Conservation (phyloP, 1,140 invertebrate species). For the Aricia agestis region DNA sequence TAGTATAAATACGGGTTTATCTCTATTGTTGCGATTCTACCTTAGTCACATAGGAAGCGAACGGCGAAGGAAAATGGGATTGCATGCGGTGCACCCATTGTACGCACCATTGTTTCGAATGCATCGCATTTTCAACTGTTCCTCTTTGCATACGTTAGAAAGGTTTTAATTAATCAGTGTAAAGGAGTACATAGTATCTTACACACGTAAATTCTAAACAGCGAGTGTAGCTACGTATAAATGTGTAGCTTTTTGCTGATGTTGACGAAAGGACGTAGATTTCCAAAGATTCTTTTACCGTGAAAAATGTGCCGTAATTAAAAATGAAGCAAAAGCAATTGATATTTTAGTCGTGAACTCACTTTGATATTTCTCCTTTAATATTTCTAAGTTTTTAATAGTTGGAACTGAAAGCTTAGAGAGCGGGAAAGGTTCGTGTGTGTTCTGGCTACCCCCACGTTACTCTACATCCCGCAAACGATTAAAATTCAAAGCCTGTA, state of each 20-base stretch:
- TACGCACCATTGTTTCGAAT: slow-evolving; percentile 18
- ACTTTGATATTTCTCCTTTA: not conserved
- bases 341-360: not conserved
- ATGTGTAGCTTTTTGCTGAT: too few relatives aligned
- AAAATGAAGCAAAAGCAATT: not conserved
- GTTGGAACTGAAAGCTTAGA: not conserved
- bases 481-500: slow-evolving; percentile 70
- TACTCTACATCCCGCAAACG: slow-evolving; percentile 33
- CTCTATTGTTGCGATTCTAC: slow-evolving; percentile 15
- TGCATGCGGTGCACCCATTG: slow-evolving; percentile 19
- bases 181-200: not conserved
- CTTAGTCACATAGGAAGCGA: slow-evolving; percentile 20
- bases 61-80: slow-evolving; percentile 16
- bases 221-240: too few relatives aligned
- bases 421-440: slow-evolving; percentile 18
- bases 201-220: too few relatives aligned
- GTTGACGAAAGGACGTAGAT: too few relatives aligned
- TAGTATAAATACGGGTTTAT: slow-evolving; percentile 5
- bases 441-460: slow-evolving; percentile 14
- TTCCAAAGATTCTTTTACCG: too few relatives aligned
- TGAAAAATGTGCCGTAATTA: not conserved
- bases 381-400: not conserved
- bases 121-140: slow-evolving; percentile 4
- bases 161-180: slow-evolving; percentile 7
- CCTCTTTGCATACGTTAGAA: not conserved